Evolutionary conservation across 2,888 invertebrate genomes (phyloP), one percentile per base, ranked within the genome.

Genomic region (Epirrhoe alternata): DNA sequence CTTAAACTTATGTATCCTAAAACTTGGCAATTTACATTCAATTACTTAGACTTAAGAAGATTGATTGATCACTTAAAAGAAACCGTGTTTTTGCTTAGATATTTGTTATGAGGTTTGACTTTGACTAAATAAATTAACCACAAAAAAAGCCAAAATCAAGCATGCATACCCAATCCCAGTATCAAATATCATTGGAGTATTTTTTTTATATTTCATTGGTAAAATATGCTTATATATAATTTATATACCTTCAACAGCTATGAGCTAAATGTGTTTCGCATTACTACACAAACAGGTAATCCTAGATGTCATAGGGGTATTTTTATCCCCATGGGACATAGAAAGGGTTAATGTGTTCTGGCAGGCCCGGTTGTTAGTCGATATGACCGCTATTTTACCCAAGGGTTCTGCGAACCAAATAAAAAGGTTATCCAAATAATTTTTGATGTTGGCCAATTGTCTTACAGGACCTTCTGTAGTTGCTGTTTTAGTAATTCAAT

Each of bases 351-450:
- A 85, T 84, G 83, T 76, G 80, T 81, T 82, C 78, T 78, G 78
- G 76, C 81, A 78, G 79, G 77, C 82, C 76, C 76, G 77, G 81
- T 81, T 83, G 85, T 82, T 83, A 85, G 79, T 79, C 79, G 79
- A 74, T 81, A 81, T 74, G 82, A 83, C 83, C 82, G 85, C 78
- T 75, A 84, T 86, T 85, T 67, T 68, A 73, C 78, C 80, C 79
- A 77, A 80, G 81, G 82, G 82, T 80, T 77, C 72, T 68, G 81
- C 76, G 73, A 75, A 74, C 74, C 77, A 84, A 82, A 85, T 83
- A 83, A 86, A 86, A 86, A 81, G 83, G 83, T 80, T 83, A 84
- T 84, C 78, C 80, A 83, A 85, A 85, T 85, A 86, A 82, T 83
- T 84, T 86, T 84, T 83, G 83, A 82, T 86, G 81, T 79, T 73